Evolutionary conservation across 1,140 invertebrate species (phyloP).

Genomic region (Plutomurus gul): DNA sequence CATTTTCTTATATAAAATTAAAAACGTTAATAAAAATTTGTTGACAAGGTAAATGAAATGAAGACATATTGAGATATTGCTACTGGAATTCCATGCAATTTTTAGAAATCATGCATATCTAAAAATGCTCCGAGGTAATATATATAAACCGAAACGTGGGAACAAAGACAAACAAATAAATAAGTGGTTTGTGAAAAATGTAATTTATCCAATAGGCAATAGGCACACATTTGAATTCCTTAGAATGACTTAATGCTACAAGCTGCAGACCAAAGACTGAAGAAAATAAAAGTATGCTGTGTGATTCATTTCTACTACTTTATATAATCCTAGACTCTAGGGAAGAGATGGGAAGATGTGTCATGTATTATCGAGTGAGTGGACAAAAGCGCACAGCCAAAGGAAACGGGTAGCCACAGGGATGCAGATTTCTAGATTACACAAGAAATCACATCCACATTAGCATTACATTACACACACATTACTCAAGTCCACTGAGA

Average conservation of each 20-base stretch:
- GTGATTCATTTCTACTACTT: not conserved
- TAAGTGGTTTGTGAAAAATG: too few species aligned
- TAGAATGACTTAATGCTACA: too few species aligned
- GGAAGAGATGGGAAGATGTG: not conserved
- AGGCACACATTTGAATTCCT: too few species aligned
- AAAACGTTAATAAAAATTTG: conserved; percentile 29
- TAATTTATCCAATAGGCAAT: too few species aligned
- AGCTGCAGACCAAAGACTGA: too few species aligned
- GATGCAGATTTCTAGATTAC: conserved; percentile 23
- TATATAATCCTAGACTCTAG: not conserved
- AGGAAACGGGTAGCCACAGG: conserved; percentile 12
- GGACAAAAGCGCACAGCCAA: not conserved
- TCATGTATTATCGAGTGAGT: not conserved
- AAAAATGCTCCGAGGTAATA: not conserved
- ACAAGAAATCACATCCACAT: conserved; percentile 3
- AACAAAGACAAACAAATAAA: too few species aligned
- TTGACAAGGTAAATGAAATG: not conserved
- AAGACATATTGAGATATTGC: too few species aligned
- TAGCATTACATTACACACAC: not conserved
- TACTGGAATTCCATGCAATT: too few species aligned
- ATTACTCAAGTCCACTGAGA: not conserved
- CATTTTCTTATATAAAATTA: conserved; percentile 23
- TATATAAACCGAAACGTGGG: too few species aligned
- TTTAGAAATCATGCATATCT: not conserved
- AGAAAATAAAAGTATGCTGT: not conserved